A percentile compares a stretch with the other conserved stretches of the same genome.
phyloP scores from a whole-genome alignment of 2,113 vertebrate genomes.

The Elachura formosa region DNA sequence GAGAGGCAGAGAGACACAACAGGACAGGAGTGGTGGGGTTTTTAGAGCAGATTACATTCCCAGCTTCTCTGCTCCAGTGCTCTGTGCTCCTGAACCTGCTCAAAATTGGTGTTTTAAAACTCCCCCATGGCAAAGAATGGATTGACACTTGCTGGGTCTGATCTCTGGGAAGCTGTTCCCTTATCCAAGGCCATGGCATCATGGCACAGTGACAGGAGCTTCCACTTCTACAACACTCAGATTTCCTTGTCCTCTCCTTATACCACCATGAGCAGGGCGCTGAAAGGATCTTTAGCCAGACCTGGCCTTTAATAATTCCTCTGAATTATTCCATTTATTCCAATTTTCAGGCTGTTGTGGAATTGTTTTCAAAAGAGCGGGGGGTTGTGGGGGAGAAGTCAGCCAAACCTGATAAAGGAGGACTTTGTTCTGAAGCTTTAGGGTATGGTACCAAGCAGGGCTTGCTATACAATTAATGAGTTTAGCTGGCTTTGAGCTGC shows the following conservation, averaged over 20 bases:
- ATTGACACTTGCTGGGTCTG: neutral
- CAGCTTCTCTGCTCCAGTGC: neutral
- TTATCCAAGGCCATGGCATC: neutral
- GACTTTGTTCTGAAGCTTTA: constrained; percentile 57
- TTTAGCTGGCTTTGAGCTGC: constrained; percentile 43
- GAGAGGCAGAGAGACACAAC: neutral
- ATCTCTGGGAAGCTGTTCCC: neutral
- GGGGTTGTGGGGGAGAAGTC: neutral
- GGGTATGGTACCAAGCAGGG: constrained; percentile 47
- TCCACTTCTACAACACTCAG: neutral
- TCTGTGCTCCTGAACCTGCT: neutral
- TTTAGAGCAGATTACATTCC: neutral
- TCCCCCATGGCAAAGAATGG: neutral
- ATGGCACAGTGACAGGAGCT: neutral
- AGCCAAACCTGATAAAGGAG: constrained; percentile 40
- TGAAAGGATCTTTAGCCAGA: neutral
- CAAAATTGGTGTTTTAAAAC: neutral
- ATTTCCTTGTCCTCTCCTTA: neutral
- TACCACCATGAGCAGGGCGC: neutral
- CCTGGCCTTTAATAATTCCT: constrained; percentile 1
- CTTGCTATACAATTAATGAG: constrained; percentile 51
- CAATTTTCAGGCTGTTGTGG: neutral
- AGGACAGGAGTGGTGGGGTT: neutral
- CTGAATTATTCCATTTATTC: constrained; percentile 40
- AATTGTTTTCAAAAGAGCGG: neutral